Percentiles rank a stretch among this genome's conserved stretches.
phyloP scores from a whole-genome alignment of 92 coral and sea anemone genomes.

The Meandrina meandrites region DNA sequence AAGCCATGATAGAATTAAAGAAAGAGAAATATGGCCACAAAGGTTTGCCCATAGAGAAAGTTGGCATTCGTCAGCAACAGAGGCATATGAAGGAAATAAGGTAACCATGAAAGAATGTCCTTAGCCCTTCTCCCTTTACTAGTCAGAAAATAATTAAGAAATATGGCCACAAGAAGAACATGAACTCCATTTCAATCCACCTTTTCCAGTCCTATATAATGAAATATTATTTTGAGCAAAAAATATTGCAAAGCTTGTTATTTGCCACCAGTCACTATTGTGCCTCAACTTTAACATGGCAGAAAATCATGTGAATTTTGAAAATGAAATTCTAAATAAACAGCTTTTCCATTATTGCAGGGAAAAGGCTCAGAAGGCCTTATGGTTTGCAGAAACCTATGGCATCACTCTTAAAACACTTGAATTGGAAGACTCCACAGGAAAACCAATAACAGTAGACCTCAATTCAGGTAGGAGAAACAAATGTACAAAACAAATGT shows the following conservation, averaged over 20 bases:
- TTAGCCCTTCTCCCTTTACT: background rate
- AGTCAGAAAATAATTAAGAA: no score
- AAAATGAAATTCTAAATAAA: background rate
- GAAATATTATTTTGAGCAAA: no score
- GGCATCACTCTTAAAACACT: background rate
- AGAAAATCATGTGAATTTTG: no score
- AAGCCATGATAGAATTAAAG: constrained; percentile 24
- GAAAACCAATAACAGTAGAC: background rate
- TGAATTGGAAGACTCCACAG: background rate
- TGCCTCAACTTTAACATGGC: no score
- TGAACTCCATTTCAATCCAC: background rate
- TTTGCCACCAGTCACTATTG: no score
- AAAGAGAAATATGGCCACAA: constrained; percentile 8
- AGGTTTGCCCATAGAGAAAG: constrained; percentile 2
- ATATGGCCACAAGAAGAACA: no score
- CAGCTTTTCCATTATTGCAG: constrained; percentile 2
- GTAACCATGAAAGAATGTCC: background rate
- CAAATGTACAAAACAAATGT: background rate
- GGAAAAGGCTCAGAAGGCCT: constrained; percentile 17
- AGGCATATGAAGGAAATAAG: constrained; percentile 30
- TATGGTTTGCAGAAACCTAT: constrained; percentile 35
- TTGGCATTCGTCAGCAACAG: constrained; percentile 36
- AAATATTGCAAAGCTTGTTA: no score
- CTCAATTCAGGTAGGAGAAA: background rate
- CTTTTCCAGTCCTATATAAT: background rate